phyloP scores from a whole-genome alignment of 2,797 vertebrate species.

The Hypotaenidia philippensis region DNA sequence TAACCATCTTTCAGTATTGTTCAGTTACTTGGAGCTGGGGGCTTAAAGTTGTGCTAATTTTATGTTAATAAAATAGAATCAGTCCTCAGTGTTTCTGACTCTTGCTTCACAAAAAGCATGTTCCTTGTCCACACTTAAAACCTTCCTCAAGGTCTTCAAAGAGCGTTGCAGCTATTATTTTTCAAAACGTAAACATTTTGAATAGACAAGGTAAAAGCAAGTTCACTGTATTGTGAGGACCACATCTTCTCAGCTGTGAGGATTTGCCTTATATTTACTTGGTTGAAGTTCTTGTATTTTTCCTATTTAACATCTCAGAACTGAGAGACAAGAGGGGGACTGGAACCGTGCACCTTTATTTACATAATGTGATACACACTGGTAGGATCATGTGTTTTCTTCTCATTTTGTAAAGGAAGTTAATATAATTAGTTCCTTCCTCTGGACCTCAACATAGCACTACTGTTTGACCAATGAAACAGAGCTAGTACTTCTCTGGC shows the following conservation, averaged over 20 bases:
- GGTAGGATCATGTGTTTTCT: background rate
- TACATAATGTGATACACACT: background rate
- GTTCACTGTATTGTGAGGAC: background rate
- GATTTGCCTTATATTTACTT: background rate
- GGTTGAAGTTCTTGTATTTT: background rate
- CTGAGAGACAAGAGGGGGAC: background rate
- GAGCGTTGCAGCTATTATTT: background rate
- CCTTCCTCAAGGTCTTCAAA: background rate
- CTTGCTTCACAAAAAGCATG: background rate
- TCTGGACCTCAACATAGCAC: background rate
- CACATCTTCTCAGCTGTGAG: background rate
- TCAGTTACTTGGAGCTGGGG: background rate
- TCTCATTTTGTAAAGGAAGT: background rate
- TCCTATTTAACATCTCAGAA: background rate
- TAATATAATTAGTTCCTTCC: background rate
- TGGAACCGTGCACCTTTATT: background rate
- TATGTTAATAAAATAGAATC: background rate
- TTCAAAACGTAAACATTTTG: background rate
- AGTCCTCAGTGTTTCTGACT: background rate
- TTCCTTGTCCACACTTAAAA: background rate
- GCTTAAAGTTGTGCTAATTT: background rate
- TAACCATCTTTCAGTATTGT: background rate
- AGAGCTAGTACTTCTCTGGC: background rate
- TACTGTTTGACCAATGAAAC: background rate
- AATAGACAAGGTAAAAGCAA: background rate